Conservation (phyloP, 1,140 invertebrate genomes). For the Papilio polyxenes region DNA sequence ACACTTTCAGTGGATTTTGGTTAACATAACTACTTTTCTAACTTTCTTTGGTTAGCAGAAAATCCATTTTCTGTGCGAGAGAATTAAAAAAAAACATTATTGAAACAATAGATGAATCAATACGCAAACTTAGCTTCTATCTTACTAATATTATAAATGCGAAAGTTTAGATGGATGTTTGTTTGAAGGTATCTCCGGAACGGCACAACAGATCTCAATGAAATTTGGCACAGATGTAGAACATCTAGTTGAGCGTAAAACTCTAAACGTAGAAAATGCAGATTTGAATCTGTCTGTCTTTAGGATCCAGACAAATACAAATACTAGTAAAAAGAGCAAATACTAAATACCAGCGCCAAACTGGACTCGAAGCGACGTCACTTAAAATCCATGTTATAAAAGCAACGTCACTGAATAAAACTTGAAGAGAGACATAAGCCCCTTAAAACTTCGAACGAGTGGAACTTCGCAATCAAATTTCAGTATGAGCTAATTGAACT, state of each 20-base stretch:
- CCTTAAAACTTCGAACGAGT: slow-evolving; percentile 59
- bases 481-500: slow-evolving; percentile 74
- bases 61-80: too few relatives aligned
- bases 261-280: not conserved
- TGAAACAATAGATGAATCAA: too few relatives aligned
- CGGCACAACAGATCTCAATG: too few relatives aligned
- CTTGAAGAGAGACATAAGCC: slow-evolving; percentile 55
- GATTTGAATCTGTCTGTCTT: not conserved
- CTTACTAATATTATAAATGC: too few relatives aligned
- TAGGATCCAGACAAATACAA: not conserved
- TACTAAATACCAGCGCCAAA: not conserved
- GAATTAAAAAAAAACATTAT: too few relatives aligned
- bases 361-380: slow-evolving; percentile 5
- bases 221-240: too few relatives aligned
- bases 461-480: slow-evolving; percentile 72
- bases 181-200: too few relatives aligned
- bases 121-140: too few relatives aligned
- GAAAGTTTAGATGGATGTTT: too few relatives aligned
- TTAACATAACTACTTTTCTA: too few relatives aligned
- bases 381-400: slow-evolving; percentile 43
- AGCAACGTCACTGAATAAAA: slow-evolving; percentile 47
- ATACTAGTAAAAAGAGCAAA: slow-evolving; percentile 24
- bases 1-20: not conserved
- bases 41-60: too few relatives aligned
- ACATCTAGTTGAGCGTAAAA: not conserved